Percentiles rank a stretch among this genome's conserved stretches.
These are phyloP conservation scores for Cantharis lateralis DNA, from an alignment of 2,888 invertebrate genomes.

Conservation along the genomic window DNA sequence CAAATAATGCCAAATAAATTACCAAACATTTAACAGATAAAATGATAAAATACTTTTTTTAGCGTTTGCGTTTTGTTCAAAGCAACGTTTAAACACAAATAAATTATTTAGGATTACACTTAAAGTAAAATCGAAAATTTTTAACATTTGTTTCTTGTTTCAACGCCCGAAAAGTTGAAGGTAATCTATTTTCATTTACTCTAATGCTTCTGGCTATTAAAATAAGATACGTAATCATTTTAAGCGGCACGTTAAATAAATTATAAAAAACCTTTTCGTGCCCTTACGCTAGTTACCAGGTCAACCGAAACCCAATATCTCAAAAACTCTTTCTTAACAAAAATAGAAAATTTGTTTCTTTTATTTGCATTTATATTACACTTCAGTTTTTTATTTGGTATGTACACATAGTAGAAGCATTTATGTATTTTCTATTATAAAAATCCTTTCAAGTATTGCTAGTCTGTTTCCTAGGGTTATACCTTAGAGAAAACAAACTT, in stretches of 20 bases:
- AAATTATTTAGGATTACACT: slow-evolving; percentile 15
- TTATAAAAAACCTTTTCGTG: slow-evolving; percentile 6
- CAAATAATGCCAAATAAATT: not conserved
- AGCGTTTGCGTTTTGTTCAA: not conserved
- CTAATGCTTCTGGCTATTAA: slow-evolving; percentile 19
- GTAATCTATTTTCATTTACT: slow-evolving; percentile 23
- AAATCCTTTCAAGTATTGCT: not conserved
- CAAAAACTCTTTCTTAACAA: slow-evolving; percentile 3
- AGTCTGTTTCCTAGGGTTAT: slow-evolving; percentile 10
- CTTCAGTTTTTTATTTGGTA: slow-evolving; percentile 22
- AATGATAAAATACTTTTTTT: not conserved
- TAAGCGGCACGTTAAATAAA: slow-evolving; percentile 13
- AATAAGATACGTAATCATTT: slow-evolving; percentile 23
- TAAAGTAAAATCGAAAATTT: slow-evolving; percentile 5
- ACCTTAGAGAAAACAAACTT: slow-evolving; percentile 22
- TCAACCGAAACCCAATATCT: not conserved
- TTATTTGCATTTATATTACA: slow-evolving; percentile 31
- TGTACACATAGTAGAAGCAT: not conserved
- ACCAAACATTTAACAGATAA: slow-evolving; percentile 1
- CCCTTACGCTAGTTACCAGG: not conserved
- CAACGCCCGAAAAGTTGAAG: slow-evolving; percentile 1
- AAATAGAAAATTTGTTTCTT: slow-evolving; percentile 5
- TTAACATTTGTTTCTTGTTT: not conserved
- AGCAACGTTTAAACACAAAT: slow-evolving; percentile 9
- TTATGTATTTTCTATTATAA: slow-evolving; percentile 2